phyloP scores from a whole-genome alignment of 2,797 vertebrate species.

The Ammospiza maritima region DNA sequence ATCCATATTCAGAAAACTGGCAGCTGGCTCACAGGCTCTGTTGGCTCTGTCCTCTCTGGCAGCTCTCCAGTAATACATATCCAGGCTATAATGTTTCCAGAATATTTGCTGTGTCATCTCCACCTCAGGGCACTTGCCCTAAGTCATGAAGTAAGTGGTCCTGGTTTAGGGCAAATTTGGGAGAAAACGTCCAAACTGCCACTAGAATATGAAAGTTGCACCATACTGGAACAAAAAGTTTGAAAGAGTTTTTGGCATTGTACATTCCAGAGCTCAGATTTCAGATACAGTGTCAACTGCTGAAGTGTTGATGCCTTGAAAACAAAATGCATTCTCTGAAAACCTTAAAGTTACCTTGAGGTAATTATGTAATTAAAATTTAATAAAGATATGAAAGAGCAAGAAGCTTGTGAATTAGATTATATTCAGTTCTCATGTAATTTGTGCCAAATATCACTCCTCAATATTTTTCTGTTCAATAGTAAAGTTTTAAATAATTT shows the following conservation, averaged over 20 bases:
- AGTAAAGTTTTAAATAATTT: background rate
- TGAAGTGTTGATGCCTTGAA: background rate
- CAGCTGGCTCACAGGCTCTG: background rate
- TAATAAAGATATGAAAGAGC: background rate
- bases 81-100: background rate
- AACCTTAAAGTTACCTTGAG: background rate
- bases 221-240: background rate
- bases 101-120: background rate
- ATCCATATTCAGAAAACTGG: background rate
- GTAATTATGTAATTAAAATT: background rate
- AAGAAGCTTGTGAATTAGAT: background rate
- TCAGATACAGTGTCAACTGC: background rate
- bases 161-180: background rate
- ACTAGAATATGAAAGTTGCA: background rate
- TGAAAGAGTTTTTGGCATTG: background rate
- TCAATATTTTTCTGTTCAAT: background rate
- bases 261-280: background rate
- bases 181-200: background rate
- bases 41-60: background rate
- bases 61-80: background rate
- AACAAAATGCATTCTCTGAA: background rate
- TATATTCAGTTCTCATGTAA: background rate
- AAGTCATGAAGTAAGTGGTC: background rate
- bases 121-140: fast-evolving
- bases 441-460: background rate